phyloP scores from a whole-genome alignment of 2,888 invertebrate species.

The Drosophila incognita region DNA sequence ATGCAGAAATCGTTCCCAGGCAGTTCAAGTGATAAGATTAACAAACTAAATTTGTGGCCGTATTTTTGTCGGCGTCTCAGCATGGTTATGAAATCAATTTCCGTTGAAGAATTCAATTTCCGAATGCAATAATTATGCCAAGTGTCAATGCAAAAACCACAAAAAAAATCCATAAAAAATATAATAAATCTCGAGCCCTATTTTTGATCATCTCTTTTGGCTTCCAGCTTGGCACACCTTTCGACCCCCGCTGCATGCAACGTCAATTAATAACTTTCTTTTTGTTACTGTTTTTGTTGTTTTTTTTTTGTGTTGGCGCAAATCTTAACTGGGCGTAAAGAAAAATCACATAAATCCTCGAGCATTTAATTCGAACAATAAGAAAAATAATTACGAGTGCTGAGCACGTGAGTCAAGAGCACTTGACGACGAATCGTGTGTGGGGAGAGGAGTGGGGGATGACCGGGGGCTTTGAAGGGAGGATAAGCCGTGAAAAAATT shows the following conservation, averaged over 20 bases:
- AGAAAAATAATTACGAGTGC: constrained; percentile 82
- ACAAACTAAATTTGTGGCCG: constrained; percentile 41
- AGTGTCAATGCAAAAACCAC: constrained; percentile 65
- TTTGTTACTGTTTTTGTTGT: constrained; percentile 6
- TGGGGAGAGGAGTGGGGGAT: background rate
- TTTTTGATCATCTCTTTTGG: constrained; percentile 1
- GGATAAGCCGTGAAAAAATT: constrained; percentile 78
- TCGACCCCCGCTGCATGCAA: constrained; percentile 27
- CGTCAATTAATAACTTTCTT: constrained; percentile 70
- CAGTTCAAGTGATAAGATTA: constrained; percentile 38
- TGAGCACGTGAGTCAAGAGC: constrained; percentile 80
- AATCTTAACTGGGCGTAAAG: constrained; percentile 57
- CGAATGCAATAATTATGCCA: constrained; percentile 84
- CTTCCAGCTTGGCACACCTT: constrained; percentile 27
- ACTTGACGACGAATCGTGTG: constrained; percentile 41
- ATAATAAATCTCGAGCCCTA: constrained; percentile 17
- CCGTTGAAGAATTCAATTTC: constrained; percentile 83
- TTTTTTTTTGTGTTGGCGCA: constrained; percentile 49
- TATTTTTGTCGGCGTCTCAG: constrained; percentile 38
- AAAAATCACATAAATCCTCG: constrained; percentile 73
- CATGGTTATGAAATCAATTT: constrained; percentile 83
- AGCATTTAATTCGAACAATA: constrained; percentile 81
- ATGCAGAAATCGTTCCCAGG: constrained; percentile 18
- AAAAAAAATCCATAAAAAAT: constrained; percentile 34
- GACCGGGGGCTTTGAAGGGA: background rate